These are phyloP conservation scores for Strigamia transsilvanica DNA, from an alignment of 2,888 invertebrate genomes.

Conservation along the genomic window DNA sequence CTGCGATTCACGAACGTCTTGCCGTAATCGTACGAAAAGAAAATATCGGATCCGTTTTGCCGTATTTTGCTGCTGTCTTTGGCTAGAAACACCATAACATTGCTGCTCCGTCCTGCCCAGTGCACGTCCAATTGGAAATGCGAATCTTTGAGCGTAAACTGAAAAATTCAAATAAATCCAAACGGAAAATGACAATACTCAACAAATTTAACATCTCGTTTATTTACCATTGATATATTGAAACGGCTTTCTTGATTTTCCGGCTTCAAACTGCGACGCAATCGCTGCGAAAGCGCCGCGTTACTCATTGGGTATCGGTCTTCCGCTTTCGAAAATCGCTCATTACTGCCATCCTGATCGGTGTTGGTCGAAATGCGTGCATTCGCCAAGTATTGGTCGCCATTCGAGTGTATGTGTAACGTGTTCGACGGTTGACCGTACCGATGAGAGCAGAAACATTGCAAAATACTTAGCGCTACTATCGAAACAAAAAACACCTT, in stretches of 20 bases:
- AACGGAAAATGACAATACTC: background rate
- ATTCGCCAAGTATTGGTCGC: too few species aligned
- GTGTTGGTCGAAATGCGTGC: too few species aligned
- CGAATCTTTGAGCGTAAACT: constrained; percentile 83
- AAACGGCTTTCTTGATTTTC: background rate
- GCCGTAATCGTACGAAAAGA: constrained; percentile 88
- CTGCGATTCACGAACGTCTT: constrained; percentile 79
- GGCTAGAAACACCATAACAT: constrained; percentile 86
- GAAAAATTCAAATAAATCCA: constrained; percentile 50
- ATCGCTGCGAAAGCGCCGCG: background rate
- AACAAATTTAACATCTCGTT: background rate
- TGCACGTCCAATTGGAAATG: constrained; percentile 91
- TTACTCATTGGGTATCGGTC: background rate
- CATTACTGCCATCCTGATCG: too few species aligned
- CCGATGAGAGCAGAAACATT: too few species aligned
- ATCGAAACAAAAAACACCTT: too few species aligned
- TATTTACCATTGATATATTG: background rate
- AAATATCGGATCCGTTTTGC: constrained; percentile 72
- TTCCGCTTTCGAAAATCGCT: too few species aligned
- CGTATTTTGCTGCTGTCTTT: constrained; percentile 67
- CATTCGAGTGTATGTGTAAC: too few species aligned
- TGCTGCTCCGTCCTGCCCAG: constrained; percentile 88
- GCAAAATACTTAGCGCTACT: too few species aligned
- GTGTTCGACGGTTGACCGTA: too few species aligned
- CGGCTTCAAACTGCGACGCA: constrained; percentile 12